These are phyloP conservation scores for Erpobdella octoculata DNA, from an alignment of 2,888 invertebrate species.

Conservation along the genomic window DNA sequence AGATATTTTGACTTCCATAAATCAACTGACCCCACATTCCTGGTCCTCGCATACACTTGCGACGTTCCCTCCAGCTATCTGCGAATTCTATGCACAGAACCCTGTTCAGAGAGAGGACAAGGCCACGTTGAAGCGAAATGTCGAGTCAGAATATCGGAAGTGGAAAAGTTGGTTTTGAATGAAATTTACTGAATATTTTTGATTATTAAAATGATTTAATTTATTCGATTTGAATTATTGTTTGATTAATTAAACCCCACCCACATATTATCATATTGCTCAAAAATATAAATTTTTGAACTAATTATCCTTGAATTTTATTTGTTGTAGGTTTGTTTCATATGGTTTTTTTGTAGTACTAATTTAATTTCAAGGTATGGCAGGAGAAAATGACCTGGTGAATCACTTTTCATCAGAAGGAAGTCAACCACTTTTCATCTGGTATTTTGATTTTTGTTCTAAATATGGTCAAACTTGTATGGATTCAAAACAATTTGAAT, in stretches of 20 bases:
- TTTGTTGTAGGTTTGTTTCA: not conserved
- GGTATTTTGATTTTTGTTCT: no score
- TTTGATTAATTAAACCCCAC: not conserved
- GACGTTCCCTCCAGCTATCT: conserved; percentile 79
- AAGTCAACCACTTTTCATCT: conserved; percentile 80
- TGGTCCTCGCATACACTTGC: conserved; percentile 88
- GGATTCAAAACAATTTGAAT: no score
- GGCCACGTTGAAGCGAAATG: conserved; percentile 66
- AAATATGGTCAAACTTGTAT: no score
- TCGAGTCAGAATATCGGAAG: conserved; percentile 71
- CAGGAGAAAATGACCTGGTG: conserved; percentile 89
- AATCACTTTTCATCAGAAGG: conserved; percentile 89
- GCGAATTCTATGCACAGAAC: conserved; percentile 71
- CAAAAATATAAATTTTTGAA: no score
- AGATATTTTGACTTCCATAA: conserved; percentile 77
- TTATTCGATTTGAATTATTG: not conserved
- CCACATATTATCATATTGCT: no score
- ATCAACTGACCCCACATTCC: conserved; percentile 84
- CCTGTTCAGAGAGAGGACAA: conserved; percentile 65
- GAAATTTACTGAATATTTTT: not conserved
- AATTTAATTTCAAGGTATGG: conserved; percentile 63
- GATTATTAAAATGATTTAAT: not conserved
- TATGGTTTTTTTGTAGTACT: conserved; percentile 30
- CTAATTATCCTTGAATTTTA: not conserved
- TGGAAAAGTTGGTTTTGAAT: conserved; percentile 61